Percentiles rank a stretch among this genome's conserved stretches.
These are phyloP conservation scores for Philereme transversata DNA, from an alignment of 2,888 invertebrate species.

Conservation along the genomic window DNA sequence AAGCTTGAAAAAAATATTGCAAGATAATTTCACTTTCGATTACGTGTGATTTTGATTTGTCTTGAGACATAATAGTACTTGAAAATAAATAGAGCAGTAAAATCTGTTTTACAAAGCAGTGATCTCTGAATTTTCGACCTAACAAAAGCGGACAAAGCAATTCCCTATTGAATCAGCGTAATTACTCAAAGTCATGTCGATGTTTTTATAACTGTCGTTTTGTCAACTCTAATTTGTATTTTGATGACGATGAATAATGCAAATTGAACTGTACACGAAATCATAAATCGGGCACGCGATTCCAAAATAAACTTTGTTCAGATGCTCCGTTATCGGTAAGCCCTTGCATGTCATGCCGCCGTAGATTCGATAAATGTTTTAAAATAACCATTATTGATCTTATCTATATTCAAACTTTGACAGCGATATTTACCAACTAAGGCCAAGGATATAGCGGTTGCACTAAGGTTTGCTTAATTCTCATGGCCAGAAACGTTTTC, in stretches of 20 bases:
- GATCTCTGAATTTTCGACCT: neutral
- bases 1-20: constrained; percentile 40
- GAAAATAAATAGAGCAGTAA: neutral
- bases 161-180: constrained; percentile 1
- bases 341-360: constrained; percentile 27
- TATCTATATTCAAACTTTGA: constrained; percentile 21
- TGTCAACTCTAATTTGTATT: constrained; percentile 27
- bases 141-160: neutral
- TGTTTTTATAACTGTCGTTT: constrained; percentile 15
- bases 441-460: constrained; percentile 8
- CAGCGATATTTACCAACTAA: constrained; percentile 8
- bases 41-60: constrained; percentile 11
- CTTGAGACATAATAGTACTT: neutral
- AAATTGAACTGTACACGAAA: constrained; percentile 50
- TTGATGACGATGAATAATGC: constrained; percentile 41
- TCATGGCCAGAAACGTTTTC: neutral
- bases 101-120: neutral
- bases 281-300: constrained; percentile 54
- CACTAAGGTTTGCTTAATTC: neutral
- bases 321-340: constrained; percentile 36
- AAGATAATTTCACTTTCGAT: constrained; percentile 23
- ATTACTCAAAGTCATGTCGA: constrained; percentile 5
- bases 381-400: constrained; percentile 19
- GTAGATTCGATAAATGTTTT: constrained; percentile 27
- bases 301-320: constrained; percentile 46